Evolutionary conservation across 2,888 invertebrate species (phyloP), one percentile per base, ranked within the genome.

Genomic region (Ormyrus thymus): DNA sequence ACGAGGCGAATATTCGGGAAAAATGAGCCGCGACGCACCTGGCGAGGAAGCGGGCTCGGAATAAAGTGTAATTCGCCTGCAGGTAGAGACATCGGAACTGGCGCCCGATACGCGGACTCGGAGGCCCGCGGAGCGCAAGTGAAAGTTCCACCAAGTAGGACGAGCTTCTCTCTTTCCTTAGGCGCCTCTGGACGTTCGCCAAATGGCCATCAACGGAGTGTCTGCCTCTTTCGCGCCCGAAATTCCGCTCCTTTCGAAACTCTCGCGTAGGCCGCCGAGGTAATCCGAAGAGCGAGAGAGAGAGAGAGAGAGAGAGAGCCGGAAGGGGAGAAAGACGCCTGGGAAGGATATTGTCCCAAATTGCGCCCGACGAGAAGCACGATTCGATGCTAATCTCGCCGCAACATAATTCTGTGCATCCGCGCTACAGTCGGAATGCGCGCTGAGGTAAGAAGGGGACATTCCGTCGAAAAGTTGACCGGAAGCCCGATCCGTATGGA

Each of bases 131-230:
- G 43, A 46, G 86, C 86, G 82, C 84, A 88, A 89, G 89, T 89
- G 89, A 89, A 89, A 89, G 89, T 89, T 88, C 15, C 51, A 10
- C 6, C 55, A 55, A 55, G 55, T 55, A 55, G 55, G 55, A 55
- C 55, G 9, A n/a, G 10, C 29, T 59, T 59, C 59, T 11, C 15
- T 13, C 11, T 46, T 46, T 62, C 46, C 11, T 46, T n/a, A 11
- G 6, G 11, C 9, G 29, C 29, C 29, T 29, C 82, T 84, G 85
- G 86, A 86, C 85, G 84, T 85, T 87, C 86, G 88, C 87, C 87
- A 87, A 87, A 87, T 85, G 84, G 85, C 86, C 86, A 83, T 86
- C 86, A 81, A 81, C 76, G 79, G 72, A 79, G 81, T 79, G 77
- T 81, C 80, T 68, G 61, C 76, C 76, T 62, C 9, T 13, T 13